phyloP scores from a whole-genome alignment of 2,113 vertebrate species.

The Periophthalmus modestus region DNA sequence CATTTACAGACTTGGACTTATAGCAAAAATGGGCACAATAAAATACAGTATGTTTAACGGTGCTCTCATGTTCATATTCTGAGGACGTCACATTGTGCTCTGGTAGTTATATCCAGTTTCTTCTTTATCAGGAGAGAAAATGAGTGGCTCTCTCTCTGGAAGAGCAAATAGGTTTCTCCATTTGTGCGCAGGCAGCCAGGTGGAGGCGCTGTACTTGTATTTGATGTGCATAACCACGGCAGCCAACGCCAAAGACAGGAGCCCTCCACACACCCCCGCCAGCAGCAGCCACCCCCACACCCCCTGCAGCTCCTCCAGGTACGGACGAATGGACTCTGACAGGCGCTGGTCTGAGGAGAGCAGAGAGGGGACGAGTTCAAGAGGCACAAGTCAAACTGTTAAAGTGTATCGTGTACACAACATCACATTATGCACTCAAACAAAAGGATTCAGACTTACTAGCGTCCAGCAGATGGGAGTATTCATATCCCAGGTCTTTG shows the following conservation, averaged over 20 bases:
- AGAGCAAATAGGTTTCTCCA: conserved; percentile 32
- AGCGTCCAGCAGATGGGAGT: conserved; percentile 83
- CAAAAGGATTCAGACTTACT: conserved; percentile 75
- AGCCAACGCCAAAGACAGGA: conserved; percentile 56
- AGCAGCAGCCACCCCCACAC: conserved; percentile 87
- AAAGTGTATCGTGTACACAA: too few relatives aligned
- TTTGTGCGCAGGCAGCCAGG: conserved; percentile 5
- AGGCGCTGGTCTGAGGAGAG: conserved; percentile 67
- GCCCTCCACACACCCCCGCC: conserved; percentile 78
- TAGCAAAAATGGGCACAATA: background rate
- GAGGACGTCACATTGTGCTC: conserved; percentile 51
- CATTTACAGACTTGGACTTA: background rate
- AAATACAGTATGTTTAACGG: conserved; percentile 21
- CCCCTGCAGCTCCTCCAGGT: conserved; percentile 78
- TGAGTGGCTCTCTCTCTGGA: conserved; percentile 59
- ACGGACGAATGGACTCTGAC: conserved; percentile 78
- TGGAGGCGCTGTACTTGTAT: background rate
- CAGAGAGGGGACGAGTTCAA: background rate
- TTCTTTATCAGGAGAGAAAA: conserved; percentile 29
- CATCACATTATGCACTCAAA: background rate
- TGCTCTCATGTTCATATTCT: background rate
- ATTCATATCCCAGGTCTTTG: conserved; percentile 92
- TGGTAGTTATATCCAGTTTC: conserved; percentile 50
- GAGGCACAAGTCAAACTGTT: too few relatives aligned
- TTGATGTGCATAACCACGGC: conserved; percentile 18